phyloP scores from a whole-genome alignment of 1,140 invertebrate genomes.

The Dinothrombium tinctorium region DNA sequence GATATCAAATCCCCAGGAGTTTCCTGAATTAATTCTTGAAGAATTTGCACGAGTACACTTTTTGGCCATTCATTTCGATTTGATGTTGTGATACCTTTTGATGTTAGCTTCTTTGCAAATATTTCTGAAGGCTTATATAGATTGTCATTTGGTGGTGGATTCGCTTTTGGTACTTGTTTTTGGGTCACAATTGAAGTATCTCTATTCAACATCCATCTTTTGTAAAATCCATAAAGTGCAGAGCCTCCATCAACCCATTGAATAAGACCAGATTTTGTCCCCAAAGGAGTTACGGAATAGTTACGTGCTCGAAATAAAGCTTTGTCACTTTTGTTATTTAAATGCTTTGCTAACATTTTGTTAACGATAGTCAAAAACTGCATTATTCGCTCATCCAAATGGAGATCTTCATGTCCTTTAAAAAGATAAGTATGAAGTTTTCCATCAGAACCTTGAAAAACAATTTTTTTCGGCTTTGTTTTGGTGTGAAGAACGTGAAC shows the following conservation, averaged over 20 bases:
- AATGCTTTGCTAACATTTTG: slow-evolving; percentile 52
- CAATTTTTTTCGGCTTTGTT: slow-evolving; percentile 88
- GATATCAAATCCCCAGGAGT: slow-evolving; percentile 51
- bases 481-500: slow-evolving; percentile 88
- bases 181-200: background rate
- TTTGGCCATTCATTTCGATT: slow-evolving; percentile 79
- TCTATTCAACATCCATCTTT: slow-evolving; percentile 41
- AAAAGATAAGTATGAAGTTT: slow-evolving; percentile 82
- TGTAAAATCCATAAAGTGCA: slow-evolving; percentile 79
- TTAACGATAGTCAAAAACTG: slow-evolving; percentile 87
- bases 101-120: slow-evolving; percentile 4
- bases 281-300: slow-evolving; percentile 87
- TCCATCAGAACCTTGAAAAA: slow-evolving; percentile 84
- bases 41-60: slow-evolving; percentile 50
- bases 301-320: slow-evolving; percentile 54
- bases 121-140: slow-evolving; percentile 10
- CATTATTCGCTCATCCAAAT: slow-evolving; percentile 95
- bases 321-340: slow-evolving; percentile 6
- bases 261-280: slow-evolving; percentile 79
- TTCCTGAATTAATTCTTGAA: slow-evolving; percentile 59
- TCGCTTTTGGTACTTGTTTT: background rate
- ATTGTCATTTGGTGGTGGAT: background rate
- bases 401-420: slow-evolving; percentile 92
- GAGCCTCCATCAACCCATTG: slow-evolving; percentile 94
- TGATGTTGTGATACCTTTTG: slow-evolving; percentile 21